Conservation (phyloP, 2,113 vertebrate genomes). For the Phyllostomus discolor region DNA sequence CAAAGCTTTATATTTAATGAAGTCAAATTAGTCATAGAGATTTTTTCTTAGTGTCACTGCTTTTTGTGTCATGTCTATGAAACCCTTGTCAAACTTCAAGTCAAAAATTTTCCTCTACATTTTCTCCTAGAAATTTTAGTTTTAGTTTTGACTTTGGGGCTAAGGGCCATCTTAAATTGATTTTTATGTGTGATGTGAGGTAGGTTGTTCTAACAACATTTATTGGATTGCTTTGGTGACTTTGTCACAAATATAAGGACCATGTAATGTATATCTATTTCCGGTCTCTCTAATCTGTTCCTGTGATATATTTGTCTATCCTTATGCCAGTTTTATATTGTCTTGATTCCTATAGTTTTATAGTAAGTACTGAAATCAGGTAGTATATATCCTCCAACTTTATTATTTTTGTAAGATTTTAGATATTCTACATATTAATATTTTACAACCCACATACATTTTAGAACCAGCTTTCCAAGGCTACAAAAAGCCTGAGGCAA, state of each 20-base stretch:
- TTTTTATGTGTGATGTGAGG: background rate
- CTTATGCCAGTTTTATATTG: background rate
- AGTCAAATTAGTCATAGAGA: background rate
- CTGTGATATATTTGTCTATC: background rate
- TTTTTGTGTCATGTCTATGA: background rate
- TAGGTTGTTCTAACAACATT: background rate
- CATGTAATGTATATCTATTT: background rate
- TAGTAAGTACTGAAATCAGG: background rate
- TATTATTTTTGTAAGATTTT: background rate
- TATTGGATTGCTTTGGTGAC: background rate
- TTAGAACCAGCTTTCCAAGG: background rate
- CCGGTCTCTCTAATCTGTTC: background rate
- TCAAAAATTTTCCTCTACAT: background rate
- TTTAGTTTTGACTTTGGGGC: background rate
- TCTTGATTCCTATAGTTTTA: background rate
- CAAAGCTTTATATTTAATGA: background rate
- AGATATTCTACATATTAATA: background rate
- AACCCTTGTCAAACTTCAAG: background rate
- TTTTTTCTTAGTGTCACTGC: background rate
- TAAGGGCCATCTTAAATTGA: background rate
- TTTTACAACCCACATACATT: background rate
- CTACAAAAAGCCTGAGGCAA: background rate
- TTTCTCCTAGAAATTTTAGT: background rate
- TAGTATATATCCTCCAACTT: background rate
- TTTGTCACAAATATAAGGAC: background rate